Base-by-base conservation (phyloP, 1,140 invertebrate genomes). In the Ericerus pela region DNA sequence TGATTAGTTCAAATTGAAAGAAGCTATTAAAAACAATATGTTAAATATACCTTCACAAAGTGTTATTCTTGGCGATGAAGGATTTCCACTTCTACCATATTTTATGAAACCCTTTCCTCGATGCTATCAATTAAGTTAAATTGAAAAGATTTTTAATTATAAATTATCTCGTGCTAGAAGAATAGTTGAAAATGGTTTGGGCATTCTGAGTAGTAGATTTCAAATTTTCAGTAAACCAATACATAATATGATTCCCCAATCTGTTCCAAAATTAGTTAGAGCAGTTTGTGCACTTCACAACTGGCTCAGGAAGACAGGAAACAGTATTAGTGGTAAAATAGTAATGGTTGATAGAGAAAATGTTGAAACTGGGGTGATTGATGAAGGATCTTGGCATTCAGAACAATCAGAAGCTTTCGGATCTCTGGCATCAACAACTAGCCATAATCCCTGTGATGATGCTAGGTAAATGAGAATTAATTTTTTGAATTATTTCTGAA, bases 71-170 rank as follows among this genome's bases (percentile, higher is more conserved):
- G 54, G 36, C 26, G 54, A 55, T 16, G 38, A 55, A 2, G 54
- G 36, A n/a, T 55, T 38, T 47, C 54, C 54, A 2, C 22, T 55
- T 6, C 2, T 14, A 38, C 3, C 31, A 10, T 38, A 55, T 12
- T 27, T 55, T 12, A 29, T 55, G 54, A 55, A 47, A 55, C 54
- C 54, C 18, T 55, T 47, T 56, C 16, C 31, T 6, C 33, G 27
- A 51, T n/a, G 47, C 1, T 20, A 55, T 12, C 4, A 26, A 10
- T 55, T 28, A 37, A 55, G 2, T 11, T 1, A 20, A 27, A 18
- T 4, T 2, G 24, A 65, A 24, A 61, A 61, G 43, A 62, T 67
- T 28, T 71, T 66, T 58, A 70, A 73, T 58, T 72, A 68, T 58
- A 52, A 61, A 28, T 51, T 61, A 27, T 55, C 30, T 12, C 22